These are phyloP conservation scores for Eptesicus fuscus DNA, from an alignment of 2,113 vertebrate genomes.

Conservation along the genomic window DNA sequence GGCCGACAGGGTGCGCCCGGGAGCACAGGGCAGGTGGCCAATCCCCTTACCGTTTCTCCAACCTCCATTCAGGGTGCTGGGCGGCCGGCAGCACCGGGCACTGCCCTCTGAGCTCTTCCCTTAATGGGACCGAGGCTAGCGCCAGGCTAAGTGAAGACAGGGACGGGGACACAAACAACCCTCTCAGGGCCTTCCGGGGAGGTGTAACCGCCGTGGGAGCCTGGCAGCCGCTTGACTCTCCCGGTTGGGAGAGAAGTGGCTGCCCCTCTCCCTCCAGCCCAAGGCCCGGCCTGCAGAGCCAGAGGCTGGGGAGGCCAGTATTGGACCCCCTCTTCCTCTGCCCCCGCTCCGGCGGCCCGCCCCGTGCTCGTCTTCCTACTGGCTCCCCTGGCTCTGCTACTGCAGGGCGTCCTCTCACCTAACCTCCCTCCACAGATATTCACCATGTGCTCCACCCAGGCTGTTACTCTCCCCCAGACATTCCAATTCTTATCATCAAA, in stretches of 20 bases:
- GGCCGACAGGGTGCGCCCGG: not conserved
- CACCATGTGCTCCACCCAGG: not conserved
- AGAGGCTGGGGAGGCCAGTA: not conserved
- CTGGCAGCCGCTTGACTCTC: not conserved
- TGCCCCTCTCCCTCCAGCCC: too few species aligned
- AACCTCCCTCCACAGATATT: not conserved
- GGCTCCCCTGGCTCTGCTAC: accelerated
- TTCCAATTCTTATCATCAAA: not conserved
- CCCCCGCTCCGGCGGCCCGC: too few species aligned
- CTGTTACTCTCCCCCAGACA: not conserved
- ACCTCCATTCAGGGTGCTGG: accelerated
- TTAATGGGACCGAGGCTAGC: not conserved
- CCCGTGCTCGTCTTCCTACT: too few species aligned
- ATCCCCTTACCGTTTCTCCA: not conserved
- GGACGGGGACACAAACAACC: not conserved
- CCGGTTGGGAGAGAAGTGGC: not conserved
- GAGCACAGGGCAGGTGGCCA: not conserved
- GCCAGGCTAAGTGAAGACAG: not conserved
- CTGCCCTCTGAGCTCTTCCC: not conserved
- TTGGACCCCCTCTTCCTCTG: too few species aligned
- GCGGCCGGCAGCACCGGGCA: not conserved
- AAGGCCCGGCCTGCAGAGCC: not conserved
- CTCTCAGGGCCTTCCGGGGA: not conserved
- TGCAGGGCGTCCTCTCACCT: not conserved
- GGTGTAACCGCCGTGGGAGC: not conserved